Evolutionary conservation across 2,113 vertebrate genomes (phyloP).

Genomic region (Arizona elegans): DNA sequence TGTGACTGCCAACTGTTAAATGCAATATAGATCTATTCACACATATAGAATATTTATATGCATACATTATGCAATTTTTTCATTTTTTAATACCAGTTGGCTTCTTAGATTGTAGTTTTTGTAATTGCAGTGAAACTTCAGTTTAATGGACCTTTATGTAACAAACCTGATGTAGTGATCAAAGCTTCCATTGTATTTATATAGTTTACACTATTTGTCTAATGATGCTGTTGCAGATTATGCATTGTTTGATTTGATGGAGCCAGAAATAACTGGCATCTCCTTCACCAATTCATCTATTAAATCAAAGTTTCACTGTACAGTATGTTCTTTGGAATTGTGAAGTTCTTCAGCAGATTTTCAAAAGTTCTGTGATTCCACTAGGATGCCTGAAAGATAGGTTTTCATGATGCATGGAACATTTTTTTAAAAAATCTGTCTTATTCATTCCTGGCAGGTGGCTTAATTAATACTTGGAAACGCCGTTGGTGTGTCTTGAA

Average conservation of each 20-base stretch:
- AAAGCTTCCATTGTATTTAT: background rate
- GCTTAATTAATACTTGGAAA: slow-evolving; percentile 94
- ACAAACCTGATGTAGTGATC: background rate
- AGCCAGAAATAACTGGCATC: background rate
- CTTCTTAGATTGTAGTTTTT: background rate
- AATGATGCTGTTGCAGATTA: background rate
- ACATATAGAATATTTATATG: background rate
- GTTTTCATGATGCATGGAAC: background rate
- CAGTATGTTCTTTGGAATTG: background rate
- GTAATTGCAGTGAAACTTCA: background rate
- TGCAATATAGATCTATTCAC: background rate
- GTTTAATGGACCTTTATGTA: background rate
- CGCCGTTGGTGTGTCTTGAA: slow-evolving; percentile 97
- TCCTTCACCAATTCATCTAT: background rate
- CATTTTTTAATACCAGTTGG: background rate
- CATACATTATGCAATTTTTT: background rate
- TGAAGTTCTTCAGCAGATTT: background rate
- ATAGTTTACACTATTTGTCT: background rate
- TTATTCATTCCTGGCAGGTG: slow-evolving; percentile 74
- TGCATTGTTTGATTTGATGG: background rate
- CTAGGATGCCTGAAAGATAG: background rate
- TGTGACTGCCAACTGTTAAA: background rate
- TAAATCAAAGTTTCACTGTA: background rate
- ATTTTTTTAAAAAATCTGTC: slow-evolving; percentile 12
- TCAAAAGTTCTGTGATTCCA: background rate